Evolutionary conservation across 2,797 vertebrate genomes (phyloP), one percentile per base, ranked within the genome.

Genomic region (Carduelis carduelis): DNA sequence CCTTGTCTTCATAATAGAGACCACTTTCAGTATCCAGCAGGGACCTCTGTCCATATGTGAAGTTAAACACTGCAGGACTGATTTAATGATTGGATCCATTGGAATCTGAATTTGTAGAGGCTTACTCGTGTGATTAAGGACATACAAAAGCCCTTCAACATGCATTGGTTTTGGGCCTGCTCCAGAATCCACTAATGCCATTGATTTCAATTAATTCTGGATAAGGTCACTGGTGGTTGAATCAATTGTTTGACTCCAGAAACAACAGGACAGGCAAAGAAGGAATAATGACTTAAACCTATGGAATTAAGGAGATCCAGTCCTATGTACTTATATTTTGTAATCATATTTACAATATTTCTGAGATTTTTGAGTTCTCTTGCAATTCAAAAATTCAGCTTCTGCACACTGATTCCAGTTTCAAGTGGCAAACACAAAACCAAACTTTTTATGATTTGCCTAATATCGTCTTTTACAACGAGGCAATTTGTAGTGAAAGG

Each of bases 401-500:
- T 76, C 63, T 95, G 18, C 24, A 37, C 69, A 35, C 11, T 14
- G 77, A 34, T 85, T 69, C n/a, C 60, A 50, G 27, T 76, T 89
- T 77, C 60, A 80, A 79, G 70, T 44, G 55, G 32, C 71, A 91
- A 60, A 57, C 56, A 60, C 56, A 64, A 61, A 87, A 88, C 12
- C 32, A 70, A 80, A 79, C 41, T 69, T 95, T n/a, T 44, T 72
- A 47, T 76, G 74, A 84, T 95, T 95, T 91, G 46, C 91, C 96
- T 97, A 95, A 93, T 59, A 61, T 52, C 0, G 0, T 83, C 41
- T 87, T 96, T 96, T 91, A 68, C 68, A 78, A 89, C 92, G 91
- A 97, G 57, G 32, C 93, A 92, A 89, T 95, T 95, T 78, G 53
- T 74, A 89, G 71, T 93, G 84, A 95, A 94, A 93, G 57, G 57